phyloP scores from a whole-genome alignment of 2,797 vertebrate species.

The Botia almorhae region DNA sequence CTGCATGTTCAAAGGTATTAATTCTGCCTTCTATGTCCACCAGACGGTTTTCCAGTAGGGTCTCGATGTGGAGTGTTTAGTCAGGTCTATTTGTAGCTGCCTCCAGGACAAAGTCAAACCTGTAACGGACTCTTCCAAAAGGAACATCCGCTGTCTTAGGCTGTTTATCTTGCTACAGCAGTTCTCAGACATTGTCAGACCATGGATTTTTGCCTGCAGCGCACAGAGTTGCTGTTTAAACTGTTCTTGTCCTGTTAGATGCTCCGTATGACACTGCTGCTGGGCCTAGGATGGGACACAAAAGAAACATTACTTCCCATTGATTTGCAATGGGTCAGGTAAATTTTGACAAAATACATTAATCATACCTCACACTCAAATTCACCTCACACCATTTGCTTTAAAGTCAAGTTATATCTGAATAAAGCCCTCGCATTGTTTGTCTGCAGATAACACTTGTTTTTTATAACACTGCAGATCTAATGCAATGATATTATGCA shows the following conservation, averaged over 20 bases:
- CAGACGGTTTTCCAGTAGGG: conserved; percentile 81
- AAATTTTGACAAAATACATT: not conserved
- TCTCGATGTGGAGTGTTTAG: conserved; percentile 79
- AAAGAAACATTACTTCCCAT: not conserved
- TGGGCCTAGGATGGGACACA: conserved; percentile 68
- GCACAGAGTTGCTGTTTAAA: conserved; percentile 89
- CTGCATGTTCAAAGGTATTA: conserved; percentile 79
- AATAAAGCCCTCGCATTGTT: too few species aligned
- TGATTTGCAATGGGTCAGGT: not conserved
- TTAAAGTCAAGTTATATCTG: too few species aligned
- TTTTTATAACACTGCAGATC: too few species aligned
- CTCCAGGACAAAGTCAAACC: conserved; percentile 86
- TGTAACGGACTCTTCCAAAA: conserved; percentile 88
- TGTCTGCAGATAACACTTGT: too few species aligned
- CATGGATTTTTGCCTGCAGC: conserved; percentile 90
- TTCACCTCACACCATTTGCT: too few species aligned
- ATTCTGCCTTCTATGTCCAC: conserved; percentile 84
- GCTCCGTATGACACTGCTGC: conserved; percentile 88
- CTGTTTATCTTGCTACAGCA: conserved; percentile 88
- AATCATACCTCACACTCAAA: too few species aligned
- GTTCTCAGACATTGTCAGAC: conserved; percentile 85
- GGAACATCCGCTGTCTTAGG: conserved; percentile 83
- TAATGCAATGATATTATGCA: too few species aligned
- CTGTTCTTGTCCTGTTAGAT: conserved; percentile 86
- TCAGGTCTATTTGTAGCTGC: conserved; percentile 74